Evolutionary conservation across 2,797 vertebrate species (phyloP), one percentile per base, ranked within the genome.

Genomic region (Helostoma temminkii): DNA sequence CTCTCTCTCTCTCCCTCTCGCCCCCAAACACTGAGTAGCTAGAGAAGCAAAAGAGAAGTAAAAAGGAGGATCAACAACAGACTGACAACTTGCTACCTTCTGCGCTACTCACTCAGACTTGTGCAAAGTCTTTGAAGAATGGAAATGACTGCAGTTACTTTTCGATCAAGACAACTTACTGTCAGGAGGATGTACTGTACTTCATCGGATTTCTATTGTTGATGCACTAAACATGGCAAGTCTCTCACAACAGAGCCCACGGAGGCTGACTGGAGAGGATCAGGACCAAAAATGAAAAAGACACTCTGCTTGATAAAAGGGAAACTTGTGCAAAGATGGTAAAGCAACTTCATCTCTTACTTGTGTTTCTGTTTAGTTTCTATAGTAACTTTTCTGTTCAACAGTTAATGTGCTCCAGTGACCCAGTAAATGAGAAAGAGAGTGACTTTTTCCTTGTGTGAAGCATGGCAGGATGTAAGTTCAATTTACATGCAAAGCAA

Each of bases 311-410:
- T 82, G 68, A 48, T 81, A 81, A 76, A 73, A 58, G 69, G 85
- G 45, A 89, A 45, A 67, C 79, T 61, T 57, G 82, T 67, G 61
- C 74, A 79, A 94, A 92, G 62, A 95, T 95, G 94, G 94, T 95
- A 90, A 87, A 79, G 86, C 84, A 85, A 64, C 53, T 46, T 53
- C 41, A 46, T 24, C 50, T 76, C 73, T 36, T 37, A 25, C 57
- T 64, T n/a, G 10, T 22, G 18, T 3, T 11, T 34, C 10, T 12
- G 12, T 34, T 34, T 34, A 3, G 21, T 69, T 36, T 63, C 48
- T 42, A 36, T 54, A 76, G 37, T 59, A 83, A 7, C 47, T 45
- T 37, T 58, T 34, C 55, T 58, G 9, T 57, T 24, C 24, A 6
- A 34, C 22, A 32, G 49, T 79, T 55, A 22, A 64, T 58, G 25